A percentile compares a stretch with the other conserved stretches of the same genome.
phyloP scores from a whole-genome alignment of 2,113 vertebrate genomes.

The Rostratula benghalensis region DNA sequence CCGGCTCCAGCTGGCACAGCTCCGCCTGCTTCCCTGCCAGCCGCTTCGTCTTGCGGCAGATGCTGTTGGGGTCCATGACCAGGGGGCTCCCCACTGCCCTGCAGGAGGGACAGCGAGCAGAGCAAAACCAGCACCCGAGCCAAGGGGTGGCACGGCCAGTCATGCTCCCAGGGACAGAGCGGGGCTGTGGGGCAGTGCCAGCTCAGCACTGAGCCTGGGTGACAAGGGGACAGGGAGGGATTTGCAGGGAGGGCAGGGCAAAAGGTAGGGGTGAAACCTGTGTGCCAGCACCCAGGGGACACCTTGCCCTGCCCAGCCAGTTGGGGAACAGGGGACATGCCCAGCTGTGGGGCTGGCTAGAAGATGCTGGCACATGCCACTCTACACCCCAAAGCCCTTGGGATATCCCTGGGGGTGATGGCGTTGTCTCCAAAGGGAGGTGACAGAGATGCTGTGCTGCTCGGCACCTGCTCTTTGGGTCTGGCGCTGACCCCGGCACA shows the following conservation, averaged over 20 bases:
- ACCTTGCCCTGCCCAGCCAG: neutral
- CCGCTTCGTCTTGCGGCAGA: constrained; percentile 94
- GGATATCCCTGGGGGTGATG: neutral
- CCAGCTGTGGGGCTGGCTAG: neutral
- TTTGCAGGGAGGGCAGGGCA: neutral
- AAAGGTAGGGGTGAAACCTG: neutral
- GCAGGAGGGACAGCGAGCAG: constrained; percentile 59
- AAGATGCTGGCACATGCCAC: neutral
- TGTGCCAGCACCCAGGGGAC: neutral
- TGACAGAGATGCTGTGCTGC: neutral
- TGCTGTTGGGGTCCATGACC: constrained; percentile 98
- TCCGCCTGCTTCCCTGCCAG: constrained; percentile 92
- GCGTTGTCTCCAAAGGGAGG: accelerated
- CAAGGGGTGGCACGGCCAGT: neutral
- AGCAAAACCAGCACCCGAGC: constrained; percentile 18
- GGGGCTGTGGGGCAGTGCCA: accelerated
- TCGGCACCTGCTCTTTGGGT: neutral
- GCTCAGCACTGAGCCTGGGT: neutral
- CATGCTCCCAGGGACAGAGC: accelerated
- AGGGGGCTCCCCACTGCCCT: constrained; percentile 98
- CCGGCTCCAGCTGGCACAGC: constrained; percentile 93
- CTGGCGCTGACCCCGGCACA: neutral
- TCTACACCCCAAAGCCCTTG: neutral
- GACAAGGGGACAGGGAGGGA: neutral
- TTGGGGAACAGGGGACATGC: accelerated